Evolutionary conservation across 2,888 invertebrate species (phyloP).

Genomic region (Bellardia bayeri): DNA sequence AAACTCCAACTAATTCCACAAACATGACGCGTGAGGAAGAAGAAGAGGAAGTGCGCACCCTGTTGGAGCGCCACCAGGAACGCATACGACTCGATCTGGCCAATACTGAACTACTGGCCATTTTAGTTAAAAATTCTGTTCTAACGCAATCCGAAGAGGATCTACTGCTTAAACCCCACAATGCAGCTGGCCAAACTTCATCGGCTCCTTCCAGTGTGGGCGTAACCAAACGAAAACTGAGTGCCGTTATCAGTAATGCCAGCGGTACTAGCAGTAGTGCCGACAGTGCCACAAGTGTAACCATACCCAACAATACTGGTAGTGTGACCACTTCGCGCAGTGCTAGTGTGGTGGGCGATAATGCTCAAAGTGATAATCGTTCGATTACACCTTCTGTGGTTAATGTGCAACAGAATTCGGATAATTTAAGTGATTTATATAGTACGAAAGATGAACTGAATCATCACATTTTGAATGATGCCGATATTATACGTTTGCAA

Average conservation of each 20-base stretch:
- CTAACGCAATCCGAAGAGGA: conserved; percentile 87
- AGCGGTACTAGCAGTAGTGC: conserved; percentile 75
- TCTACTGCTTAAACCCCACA: conserved; percentile 81
- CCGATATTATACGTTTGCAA: conserved; percentile 83
- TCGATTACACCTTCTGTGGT: conserved; percentile 81
- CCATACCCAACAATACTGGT: conserved; percentile 56
- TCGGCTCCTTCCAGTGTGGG: conserved; percentile 79
- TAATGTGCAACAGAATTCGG: conserved; percentile 57
- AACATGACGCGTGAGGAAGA: conserved; percentile 83
- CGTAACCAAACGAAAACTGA: conserved; percentile 80
- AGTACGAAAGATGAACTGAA: conserved; percentile 75
- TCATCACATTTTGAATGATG: conserved; percentile 80
- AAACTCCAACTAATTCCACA: conserved; percentile 61
- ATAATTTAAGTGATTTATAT: conserved; percentile 72
- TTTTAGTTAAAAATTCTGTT: conserved; percentile 88
- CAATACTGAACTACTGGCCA: conserved; percentile 87
- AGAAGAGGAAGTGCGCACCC: conserved; percentile 86
- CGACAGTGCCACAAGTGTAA: conserved; percentile 72
- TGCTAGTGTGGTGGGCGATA: conserved; percentile 81
- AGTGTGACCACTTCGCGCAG: conserved; percentile 77
- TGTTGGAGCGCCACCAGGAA: conserved; percentile 87
- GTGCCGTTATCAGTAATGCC: conserved; percentile 80
- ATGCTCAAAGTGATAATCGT: conserved; percentile 80
- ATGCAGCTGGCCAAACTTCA: conserved; percentile 69
- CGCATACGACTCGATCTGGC: conserved; percentile 87